Evolutionary conservation across 2,888 invertebrate species (phyloP).

Genomic region (Ectemnius lituratus): DNA sequence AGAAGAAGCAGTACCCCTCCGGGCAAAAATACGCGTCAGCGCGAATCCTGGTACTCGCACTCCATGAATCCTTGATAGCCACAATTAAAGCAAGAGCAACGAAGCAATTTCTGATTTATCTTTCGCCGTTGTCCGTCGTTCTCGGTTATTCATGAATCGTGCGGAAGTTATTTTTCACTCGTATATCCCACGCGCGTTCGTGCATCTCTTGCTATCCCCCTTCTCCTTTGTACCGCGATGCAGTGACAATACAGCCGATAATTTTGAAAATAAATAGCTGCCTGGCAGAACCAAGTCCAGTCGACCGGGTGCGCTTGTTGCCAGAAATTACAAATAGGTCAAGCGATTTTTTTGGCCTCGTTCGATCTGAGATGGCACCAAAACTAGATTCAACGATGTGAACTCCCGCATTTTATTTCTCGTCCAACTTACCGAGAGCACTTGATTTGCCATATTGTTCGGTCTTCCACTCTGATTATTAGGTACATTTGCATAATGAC

Average conservation of each 20-base stretch:
- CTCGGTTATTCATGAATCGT: background rate
- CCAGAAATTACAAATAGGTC: slow-evolving; percentile 4
- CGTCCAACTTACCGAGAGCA: too few species aligned
- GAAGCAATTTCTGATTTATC: too few species aligned
- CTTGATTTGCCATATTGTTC: too few species aligned
- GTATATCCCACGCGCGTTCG: too few species aligned
- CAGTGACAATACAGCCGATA: background rate
- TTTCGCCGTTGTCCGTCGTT: background rate
- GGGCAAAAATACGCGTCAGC: too few species aligned
- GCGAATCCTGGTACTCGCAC: background rate
- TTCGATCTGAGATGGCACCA: background rate
- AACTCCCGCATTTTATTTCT: too few species aligned
- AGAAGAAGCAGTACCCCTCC: background rate
- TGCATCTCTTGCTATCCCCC: too few species aligned
- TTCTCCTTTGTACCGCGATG: background rate
- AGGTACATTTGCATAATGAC: too few species aligned
- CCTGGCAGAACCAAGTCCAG: background rate
- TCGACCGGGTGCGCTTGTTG: background rate
- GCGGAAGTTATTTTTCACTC: background rate
- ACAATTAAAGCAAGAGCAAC: too few species aligned
- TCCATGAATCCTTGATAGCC: background rate
- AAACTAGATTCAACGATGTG: too few species aligned
- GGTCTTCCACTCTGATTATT: too few species aligned
- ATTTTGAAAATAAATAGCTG: slow-evolving; percentile 1
- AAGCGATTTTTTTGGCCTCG: background rate